Percentiles rank a stretch among this genome's conserved stretches.
Evolutionary conservation across 1,140 invertebrate genomes (phyloP).

Genomic region (Acyrthosiphon pisum): DNA sequence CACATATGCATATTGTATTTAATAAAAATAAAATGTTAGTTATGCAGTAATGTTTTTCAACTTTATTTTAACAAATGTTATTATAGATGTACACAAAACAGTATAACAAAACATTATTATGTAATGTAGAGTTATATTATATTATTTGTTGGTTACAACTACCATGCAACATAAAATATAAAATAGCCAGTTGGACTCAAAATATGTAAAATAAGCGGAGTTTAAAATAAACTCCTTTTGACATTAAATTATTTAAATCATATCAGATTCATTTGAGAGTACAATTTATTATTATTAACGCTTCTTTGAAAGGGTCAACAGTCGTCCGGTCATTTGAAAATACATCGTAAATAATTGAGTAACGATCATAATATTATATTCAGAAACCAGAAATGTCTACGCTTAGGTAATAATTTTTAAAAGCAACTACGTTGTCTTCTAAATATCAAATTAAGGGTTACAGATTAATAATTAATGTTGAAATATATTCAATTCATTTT

Average conservation of each 20-base stretch:
- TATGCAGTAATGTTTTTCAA: not conserved
- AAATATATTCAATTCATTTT: no score
- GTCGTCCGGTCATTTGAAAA: not conserved
- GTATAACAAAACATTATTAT: not conserved
- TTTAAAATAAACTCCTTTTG: not conserved
- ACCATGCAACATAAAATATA: not conserved
- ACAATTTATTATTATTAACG: not conserved
- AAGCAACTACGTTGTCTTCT: not conserved
- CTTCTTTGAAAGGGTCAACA: not conserved
- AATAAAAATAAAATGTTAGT: not conserved
- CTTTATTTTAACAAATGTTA: not conserved
- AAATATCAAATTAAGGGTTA: not conserved
- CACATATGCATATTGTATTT: no score
- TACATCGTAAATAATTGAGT: not conserved
- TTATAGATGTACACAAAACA: no score
- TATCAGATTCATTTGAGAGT: not conserved
- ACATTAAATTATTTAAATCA: conserved; percentile 11
- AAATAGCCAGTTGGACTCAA: not conserved
- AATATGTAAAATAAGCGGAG: not conserved
- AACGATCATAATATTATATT: not conserved
- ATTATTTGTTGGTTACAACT: not conserved
- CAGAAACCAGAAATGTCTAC: not conserved
- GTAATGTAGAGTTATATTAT: not conserved
- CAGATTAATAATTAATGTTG: no score
- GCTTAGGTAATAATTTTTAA: not conserved